phyloP scores from a whole-genome alignment of 53 echinoderm and acorn worm genomes.

The Arbacia lixula region DNA sequence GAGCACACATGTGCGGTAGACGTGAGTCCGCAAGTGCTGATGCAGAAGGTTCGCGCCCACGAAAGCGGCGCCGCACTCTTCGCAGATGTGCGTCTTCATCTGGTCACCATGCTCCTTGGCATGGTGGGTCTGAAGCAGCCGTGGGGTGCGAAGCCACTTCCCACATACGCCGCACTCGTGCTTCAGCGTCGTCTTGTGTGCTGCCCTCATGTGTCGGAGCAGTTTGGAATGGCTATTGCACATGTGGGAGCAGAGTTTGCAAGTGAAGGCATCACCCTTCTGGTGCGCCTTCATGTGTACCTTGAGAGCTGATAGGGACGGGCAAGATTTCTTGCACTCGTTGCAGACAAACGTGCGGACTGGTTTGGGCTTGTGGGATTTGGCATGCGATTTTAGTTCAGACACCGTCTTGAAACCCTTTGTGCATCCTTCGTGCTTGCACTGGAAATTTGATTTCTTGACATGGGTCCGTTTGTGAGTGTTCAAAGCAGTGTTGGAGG shows the following conservation, averaged over 20 bases:
- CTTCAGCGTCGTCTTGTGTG: not conserved
- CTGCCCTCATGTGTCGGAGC: not conserved
- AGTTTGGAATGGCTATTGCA: not conserved
- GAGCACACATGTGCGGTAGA: not conserved
- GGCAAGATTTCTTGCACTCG: not conserved
- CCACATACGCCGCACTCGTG: not conserved
- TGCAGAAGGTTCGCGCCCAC: not conserved
- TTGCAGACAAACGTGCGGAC: not conserved
- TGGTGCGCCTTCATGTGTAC: not conserved
- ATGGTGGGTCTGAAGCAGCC: not conserved
- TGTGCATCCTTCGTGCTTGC: not conserved
- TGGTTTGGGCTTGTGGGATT: not conserved
- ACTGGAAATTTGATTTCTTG: slow-evolving; percentile 1
- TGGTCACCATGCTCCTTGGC: not conserved
- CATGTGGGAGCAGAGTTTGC: not conserved
- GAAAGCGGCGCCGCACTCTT: not conserved
- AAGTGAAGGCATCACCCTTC: not conserved
- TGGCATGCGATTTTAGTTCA: not conserved
- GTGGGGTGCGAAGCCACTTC: not conserved
- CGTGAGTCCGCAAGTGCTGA: not conserved
- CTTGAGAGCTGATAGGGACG: not conserved
- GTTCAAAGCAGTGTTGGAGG: not conserved
- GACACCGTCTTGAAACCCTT: not conserved
- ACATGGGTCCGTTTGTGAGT: slow-evolving; percentile 9
- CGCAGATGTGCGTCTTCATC: not conserved